phyloP scores from a whole-genome alignment of 2,113 vertebrate genomes.

The Oreotragus oreotragus region DNA sequence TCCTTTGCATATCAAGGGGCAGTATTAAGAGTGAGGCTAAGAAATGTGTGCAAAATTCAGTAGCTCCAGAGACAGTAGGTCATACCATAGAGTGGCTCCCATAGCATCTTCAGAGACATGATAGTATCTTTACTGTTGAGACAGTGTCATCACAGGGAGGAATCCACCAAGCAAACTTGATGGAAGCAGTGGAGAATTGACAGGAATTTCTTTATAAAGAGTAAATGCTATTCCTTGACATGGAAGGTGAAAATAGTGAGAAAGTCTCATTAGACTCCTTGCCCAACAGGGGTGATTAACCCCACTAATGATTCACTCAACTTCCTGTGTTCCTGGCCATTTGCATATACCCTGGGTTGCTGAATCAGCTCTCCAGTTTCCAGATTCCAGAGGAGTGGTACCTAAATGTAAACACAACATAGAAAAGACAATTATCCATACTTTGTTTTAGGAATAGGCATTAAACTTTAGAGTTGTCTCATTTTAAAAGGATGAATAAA shows the following conservation, averaged over 20 bases:
- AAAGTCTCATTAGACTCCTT: background rate
- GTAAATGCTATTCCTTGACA: rapidly evolving
- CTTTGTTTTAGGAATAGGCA: background rate
- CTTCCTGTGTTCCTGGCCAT: background rate
- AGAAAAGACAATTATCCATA: background rate
- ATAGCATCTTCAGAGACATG: background rate
- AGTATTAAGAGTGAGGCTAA: background rate
- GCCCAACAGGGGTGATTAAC: too few relatives aligned
- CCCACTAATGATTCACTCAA: rapidly evolving
- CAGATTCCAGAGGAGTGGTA: background rate
- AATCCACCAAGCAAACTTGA: background rate
- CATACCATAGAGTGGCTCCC: rapidly evolving
- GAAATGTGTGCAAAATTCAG: background rate
- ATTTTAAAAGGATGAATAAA: slow-evolving; percentile 22
- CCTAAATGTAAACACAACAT: background rate
- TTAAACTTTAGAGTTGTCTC: background rate
- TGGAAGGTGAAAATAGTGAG: background rate
- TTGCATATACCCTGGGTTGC: background rate
- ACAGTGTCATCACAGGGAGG: background rate
- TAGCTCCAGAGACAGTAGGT: background rate
- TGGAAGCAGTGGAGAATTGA: background rate
- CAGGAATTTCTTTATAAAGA: background rate
- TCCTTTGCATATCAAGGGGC: background rate
- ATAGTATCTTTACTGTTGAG: background rate
- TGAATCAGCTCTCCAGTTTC: background rate